Evolutionary conservation across 2,888 invertebrate genomes (phyloP), one percentile per base, ranked within the genome.

Genomic region (Nesidiocoris tenuis): DNA sequence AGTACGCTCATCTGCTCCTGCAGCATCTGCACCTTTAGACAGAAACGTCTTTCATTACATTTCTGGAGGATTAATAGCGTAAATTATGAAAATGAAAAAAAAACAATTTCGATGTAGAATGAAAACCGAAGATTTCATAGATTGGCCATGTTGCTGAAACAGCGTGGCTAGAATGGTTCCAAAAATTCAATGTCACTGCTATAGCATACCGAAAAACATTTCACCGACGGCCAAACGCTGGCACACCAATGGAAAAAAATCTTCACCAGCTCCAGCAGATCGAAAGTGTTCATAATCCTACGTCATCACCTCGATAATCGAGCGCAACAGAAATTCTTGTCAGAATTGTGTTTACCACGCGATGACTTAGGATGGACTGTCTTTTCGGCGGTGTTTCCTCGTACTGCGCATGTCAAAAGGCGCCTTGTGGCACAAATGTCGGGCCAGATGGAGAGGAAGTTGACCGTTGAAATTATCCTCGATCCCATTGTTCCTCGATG

Each of bases 1-100:
- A 97, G 87, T 77, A 91, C 91, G 79, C 92, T 91, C 84, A 97
- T 92, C 86, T 96, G 95, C 83, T 95, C 93, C 85, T 97, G 96
- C 79, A 97, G 88, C 82, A 93, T 88, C 86, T 95, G 93, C 83
- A 96, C 92, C 96, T 96, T 39, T 12, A 39, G 39, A 39, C 39
- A 7, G 39, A 39, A 39, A n/a, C n/a, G n/a, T n/a, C n/a, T n/a
- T n/a, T n/a, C n/a, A n/a, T n/a, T n/a, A n/a, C n/a, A n/a, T n/a
- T n/a, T n/a, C n/a, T n/a, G n/a, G n/a, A n/a, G n/a, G n/a, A n/a
- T n/a, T n/a, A n/a, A n/a, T n/a, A n/a, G n/a, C n/a, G n/a, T n/a
- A n/a, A n/a, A n/a, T n/a, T n/a, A n/a, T n/a, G n/a, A n/a, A n/a
- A n/a, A n/a, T n/a, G n/a, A n/a, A n/a, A n/a, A n/a, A n/a, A n/a